These are phyloP conservation scores for Gulo gulo DNA, from an alignment of 2,113 vertebrate genomes.

Conservation along the genomic window DNA sequence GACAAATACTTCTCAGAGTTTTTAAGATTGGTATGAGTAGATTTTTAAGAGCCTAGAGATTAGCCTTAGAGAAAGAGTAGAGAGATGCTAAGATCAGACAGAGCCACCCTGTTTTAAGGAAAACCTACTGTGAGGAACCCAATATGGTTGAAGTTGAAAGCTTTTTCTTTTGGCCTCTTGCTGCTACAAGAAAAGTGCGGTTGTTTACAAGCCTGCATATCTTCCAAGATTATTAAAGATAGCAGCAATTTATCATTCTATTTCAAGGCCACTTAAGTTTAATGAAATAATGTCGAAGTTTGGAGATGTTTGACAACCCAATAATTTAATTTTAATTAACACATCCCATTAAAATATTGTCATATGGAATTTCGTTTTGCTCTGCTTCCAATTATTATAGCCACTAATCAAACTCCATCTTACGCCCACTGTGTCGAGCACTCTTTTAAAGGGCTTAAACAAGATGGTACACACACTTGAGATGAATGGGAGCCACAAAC, in stretches of 20 bases:
- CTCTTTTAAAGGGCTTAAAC: slow-evolving; percentile 22
- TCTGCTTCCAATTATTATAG: slow-evolving; percentile 76
- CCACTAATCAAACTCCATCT: slow-evolving; percentile 72
- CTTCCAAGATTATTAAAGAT: slow-evolving; percentile 77
- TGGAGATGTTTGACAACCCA: slow-evolving; percentile 62
- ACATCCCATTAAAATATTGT: slow-evolving; percentile 72
- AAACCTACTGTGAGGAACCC: slow-evolving; percentile 53
- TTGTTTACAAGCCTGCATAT: slow-evolving; percentile 67
- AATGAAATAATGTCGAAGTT: slow-evolving; percentile 78
- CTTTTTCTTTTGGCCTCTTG: slow-evolving; percentile 43
- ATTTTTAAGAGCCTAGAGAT: slow-evolving; percentile 46
- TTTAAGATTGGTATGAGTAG: slow-evolving; percentile 48
- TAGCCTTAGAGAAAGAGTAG: slow-evolving; percentile 35
- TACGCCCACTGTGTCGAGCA: slow-evolving; percentile 13
- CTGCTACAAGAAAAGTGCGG: slow-evolving; percentile 69
- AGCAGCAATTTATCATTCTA: slow-evolving; percentile 79
- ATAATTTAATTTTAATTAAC: slow-evolving; percentile 64
- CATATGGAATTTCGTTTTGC: slow-evolving; percentile 74
- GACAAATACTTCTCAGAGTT: slow-evolving; percentile 28
- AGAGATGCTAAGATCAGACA: slow-evolving; percentile 55
- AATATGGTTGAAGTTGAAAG: slow-evolving; percentile 74
- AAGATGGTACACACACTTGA: slow-evolving; percentile 17
- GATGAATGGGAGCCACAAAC: slow-evolving; percentile 39
- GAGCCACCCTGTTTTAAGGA: slow-evolving; percentile 9
- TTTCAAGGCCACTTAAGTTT: slow-evolving; percentile 74